Evolutionary conservation across 2,113 vertebrate genomes (phyloP).

Genomic region (Apaloderma vittatum): DNA sequence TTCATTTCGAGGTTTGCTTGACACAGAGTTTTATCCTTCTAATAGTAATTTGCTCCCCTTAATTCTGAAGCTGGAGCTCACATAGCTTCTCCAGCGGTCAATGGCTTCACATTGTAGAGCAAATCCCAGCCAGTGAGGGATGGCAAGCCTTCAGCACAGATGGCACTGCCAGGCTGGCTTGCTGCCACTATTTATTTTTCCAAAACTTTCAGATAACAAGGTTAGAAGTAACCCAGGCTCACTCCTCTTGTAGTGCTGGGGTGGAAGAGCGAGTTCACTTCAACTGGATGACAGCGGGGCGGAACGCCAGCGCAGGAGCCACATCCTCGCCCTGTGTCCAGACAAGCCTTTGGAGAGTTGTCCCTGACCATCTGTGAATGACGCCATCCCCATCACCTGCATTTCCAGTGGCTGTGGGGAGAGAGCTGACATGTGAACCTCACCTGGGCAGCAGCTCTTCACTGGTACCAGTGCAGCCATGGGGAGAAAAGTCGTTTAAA

Average conservation of each 20-base stretch:
- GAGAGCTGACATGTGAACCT: background rate
- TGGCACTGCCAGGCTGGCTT: background rate
- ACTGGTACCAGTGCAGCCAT: background rate
- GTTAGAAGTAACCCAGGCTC: background rate
- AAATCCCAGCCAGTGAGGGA: background rate
- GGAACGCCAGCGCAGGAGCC: background rate
- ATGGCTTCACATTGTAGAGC: background rate
- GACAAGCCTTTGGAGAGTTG: background rate
- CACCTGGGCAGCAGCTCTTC: background rate
- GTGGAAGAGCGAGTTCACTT: background rate
- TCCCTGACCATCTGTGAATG: background rate
- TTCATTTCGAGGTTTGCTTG: background rate
- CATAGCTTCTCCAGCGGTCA: background rate
- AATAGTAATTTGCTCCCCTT: background rate
- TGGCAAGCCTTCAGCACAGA: background rate
- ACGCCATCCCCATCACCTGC: rapidly evolving
- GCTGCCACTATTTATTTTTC: background rate
- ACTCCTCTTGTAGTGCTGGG: background rate
- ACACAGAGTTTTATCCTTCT: background rate
- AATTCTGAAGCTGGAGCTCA: background rate
- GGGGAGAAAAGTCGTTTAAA: background rate
- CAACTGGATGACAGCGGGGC: rapidly evolving
- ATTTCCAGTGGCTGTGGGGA: background rate
- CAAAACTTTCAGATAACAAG: background rate
- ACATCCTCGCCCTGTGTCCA: background rate